Conservation (phyloP, 2,113 vertebrate species). For the Notarius quadriscutis region DNA sequence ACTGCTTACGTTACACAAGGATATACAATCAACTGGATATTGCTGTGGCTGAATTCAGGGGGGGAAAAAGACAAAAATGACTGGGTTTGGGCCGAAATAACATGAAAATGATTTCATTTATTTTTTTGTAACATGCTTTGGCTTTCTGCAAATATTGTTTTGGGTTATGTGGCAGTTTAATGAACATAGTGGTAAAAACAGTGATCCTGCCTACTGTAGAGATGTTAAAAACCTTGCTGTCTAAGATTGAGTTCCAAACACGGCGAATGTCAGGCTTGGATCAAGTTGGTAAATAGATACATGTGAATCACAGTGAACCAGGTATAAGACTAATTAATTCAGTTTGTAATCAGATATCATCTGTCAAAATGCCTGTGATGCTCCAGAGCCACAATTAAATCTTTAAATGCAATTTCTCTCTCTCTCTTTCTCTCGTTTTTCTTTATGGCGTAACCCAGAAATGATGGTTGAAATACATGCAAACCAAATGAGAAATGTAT, state of each 20-base stretch:
- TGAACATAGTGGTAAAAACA: neutral
- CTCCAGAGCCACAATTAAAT: neutral
- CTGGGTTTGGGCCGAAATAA: too few species aligned
- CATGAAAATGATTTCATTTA: too few species aligned
- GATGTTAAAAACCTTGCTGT: neutral
- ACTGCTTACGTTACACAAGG: too few species aligned
- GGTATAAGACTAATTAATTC: neutral
- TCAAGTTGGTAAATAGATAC: neutral
- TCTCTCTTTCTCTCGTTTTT: neutral
- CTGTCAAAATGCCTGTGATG: neutral
- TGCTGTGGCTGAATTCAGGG: too few species aligned
- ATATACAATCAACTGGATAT: too few species aligned
- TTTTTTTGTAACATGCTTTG: neutral
- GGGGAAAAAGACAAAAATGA: too few species aligned
- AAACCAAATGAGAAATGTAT: neutral
- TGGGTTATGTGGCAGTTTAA: neutral
- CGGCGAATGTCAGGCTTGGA: neutral
- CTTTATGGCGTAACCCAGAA: neutral
- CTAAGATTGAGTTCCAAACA: neutral
- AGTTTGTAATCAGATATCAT: neutral
- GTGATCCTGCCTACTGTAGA: neutral
- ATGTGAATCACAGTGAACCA: neutral
- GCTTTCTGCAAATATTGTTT: neutral
- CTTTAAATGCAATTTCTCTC: neutral
- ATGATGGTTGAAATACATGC: neutral